Evolutionary conservation across 53 echinoderm and acorn worm genomes (phyloP).

Genomic region (Patiria pectinifera): DNA sequence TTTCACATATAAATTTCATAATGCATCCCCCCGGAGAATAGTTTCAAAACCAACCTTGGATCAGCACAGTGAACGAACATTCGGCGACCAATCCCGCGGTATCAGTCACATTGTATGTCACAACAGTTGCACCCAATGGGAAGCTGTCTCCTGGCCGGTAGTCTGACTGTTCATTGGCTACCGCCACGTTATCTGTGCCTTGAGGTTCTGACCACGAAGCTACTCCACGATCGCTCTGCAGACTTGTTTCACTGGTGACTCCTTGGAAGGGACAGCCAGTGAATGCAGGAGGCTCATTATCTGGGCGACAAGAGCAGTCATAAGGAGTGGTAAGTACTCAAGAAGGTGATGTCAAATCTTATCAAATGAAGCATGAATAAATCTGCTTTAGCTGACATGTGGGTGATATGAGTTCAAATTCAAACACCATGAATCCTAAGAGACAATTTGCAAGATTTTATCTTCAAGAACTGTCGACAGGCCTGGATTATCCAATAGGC

Average conservation of each 20-base stretch:
- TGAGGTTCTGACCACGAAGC: background rate
- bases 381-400: too few relatives aligned
- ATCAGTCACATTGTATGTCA: constrained; percentile 50
- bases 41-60: constrained; percentile 3
- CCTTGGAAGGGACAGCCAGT: constrained; percentile 40
- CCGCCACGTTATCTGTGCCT: constrained; percentile 39
- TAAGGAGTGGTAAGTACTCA: background rate
- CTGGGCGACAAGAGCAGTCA: background rate
- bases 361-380: too few relatives aligned
- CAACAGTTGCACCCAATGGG: constrained; percentile 40
- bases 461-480: too few relatives aligned
- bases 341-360: background rate
- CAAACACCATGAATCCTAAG: too few relatives aligned
- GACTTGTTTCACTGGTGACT: background rate
- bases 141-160: constrained; percentile 65
- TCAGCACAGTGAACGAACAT: constrained; percentile 5
- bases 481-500: too few relatives aligned
- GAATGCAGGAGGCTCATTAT: constrained; percentile 50
- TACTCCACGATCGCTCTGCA: constrained; percentile 20
- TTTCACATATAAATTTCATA: too few relatives aligned
- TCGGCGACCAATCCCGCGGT: constrained; percentile 25
- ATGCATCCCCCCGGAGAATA: background rate
- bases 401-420: too few relatives aligned
- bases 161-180: constrained; percentile 11
- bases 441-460: too few relatives aligned